Evolutionary conservation across 2,797 vertebrate genomes (phyloP), one percentile per base, ranked within the genome.

Genomic region (Microchirus variegatus): DNA sequence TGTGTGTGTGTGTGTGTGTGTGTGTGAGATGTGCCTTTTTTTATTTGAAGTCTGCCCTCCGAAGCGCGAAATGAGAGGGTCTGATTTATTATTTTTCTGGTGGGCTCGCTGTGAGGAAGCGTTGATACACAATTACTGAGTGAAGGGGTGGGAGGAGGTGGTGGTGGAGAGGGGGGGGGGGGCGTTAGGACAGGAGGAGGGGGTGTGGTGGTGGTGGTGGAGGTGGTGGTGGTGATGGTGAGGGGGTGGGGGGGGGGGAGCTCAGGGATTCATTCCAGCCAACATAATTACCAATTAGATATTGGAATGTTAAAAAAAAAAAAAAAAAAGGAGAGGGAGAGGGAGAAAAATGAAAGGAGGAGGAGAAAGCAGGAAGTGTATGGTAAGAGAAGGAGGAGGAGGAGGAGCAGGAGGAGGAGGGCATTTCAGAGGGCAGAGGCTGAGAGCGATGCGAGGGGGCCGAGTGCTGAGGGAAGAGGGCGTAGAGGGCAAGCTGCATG

Each of bases 221-320:
- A 17, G 14, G 67, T 74, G 70, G 26, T 41, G 72, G 69, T 72
- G 78, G 81, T 66, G 59, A 77, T 53, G 67, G 73, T 59, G 69
- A 74, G 46, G 61, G 65, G 10, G 70, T 80, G 81, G 73, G 61
- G 46, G 61, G 65, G 10, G 70, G 81, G 81, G 73, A 63, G 80
- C 65, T 60, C 42, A 68, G 81, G 86, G 87, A 89, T 91, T 93
- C 90, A 93, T 92, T 91, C 92, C 89, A 90, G 83, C 86, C 87
- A 77, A 89, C 91, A 88, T 94, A 94, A 94, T 94, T 93, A 94
- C 92, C 91, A 93, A 94, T 94, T 94, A 94, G 92, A 94, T 93
- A 91, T 90, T 88, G 92, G 91, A 94, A 93, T 92, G 91, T 91
- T 82, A 68, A 82, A 91, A 90, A 90, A 89, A 81, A 72, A 66